These are phyloP conservation scores for Volucella inanis DNA, from an alignment of 2,888 invertebrate species.

Conservation along the genomic window DNA sequence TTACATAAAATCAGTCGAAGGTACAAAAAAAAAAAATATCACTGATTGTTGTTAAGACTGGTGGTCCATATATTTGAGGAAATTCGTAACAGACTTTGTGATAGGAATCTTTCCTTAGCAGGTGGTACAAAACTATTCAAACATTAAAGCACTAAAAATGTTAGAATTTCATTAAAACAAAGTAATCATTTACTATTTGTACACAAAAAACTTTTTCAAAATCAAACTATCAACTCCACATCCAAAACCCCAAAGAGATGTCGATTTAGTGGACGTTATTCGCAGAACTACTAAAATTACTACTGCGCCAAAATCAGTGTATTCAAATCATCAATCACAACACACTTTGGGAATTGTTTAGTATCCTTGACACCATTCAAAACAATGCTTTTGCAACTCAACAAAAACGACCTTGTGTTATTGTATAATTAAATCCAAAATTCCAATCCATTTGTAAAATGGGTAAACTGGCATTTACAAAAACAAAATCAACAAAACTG, in stretches of 20 bases:
- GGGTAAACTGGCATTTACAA: neutral
- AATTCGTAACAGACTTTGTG: no score
- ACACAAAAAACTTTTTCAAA: no score
- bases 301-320: neutral
- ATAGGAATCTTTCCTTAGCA: no score
- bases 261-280: neutral
- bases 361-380: conserved; percentile 37
- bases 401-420: conserved; percentile 27
- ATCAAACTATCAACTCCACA: no score
- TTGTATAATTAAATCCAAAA: neutral
- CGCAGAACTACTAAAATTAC: conserved; percentile 3
- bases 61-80: no score
- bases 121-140: no score
- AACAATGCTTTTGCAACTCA: neutral
- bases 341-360: conserved; percentile 1
- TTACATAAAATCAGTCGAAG: no score
- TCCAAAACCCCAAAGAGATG: neutral
- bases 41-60: no score
- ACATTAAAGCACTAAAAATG: no score
- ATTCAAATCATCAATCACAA: conserved; percentile 23
- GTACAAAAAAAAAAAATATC: no score
- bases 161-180: no score
- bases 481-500: neutral
- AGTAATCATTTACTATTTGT: no score
- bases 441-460: neutral